phyloP scores from a whole-genome alignment of 2,797 vertebrate genomes.

The Periophthalmus magnuspinnatus region DNA sequence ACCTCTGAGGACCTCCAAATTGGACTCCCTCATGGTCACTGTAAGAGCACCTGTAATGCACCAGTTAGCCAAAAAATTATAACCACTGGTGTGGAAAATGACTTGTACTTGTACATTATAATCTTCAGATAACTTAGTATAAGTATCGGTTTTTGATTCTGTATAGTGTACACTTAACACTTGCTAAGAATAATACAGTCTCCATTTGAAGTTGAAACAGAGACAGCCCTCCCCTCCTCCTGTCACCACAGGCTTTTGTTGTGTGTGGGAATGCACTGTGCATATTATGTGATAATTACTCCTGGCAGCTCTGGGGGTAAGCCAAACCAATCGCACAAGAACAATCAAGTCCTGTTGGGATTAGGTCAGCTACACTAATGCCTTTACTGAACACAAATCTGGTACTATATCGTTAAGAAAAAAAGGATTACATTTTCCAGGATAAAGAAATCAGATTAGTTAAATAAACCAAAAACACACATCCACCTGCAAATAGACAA shows the following conservation, averaged over 20 bases:
- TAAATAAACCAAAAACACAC: not conserved
- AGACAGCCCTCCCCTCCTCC: conserved; percentile 39
- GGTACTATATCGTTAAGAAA: not conserved
- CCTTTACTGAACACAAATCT: not conserved
- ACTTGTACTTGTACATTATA: not conserved
- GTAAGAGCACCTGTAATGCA: conserved; percentile 65
- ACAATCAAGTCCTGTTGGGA: conserved; percentile 49
- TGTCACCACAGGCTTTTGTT: conserved; percentile 49
- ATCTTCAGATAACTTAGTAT: not conserved
- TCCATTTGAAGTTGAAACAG: conserved; percentile 68
- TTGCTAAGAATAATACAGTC: not conserved
- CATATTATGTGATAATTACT: conserved; percentile 73
- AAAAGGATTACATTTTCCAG: not conserved
- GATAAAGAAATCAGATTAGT: not conserved
- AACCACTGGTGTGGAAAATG: not conserved
- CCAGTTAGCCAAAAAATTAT: not conserved
- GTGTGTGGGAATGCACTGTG: conserved; percentile 44
- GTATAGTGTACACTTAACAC: not conserved
- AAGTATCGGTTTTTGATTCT: not conserved
- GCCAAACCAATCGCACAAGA: conserved; percentile 59
- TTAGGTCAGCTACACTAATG: conserved; percentile 9
- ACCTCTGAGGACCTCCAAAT: conserved; percentile 74
- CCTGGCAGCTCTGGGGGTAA: conserved; percentile 68
- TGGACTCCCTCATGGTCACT: conserved; percentile 73
- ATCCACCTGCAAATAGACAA: no score